These are phyloP conservation scores for Antechinus flavipes DNA, from an alignment of 2,113 vertebrate genomes.

Conservation along the genomic window DNA sequence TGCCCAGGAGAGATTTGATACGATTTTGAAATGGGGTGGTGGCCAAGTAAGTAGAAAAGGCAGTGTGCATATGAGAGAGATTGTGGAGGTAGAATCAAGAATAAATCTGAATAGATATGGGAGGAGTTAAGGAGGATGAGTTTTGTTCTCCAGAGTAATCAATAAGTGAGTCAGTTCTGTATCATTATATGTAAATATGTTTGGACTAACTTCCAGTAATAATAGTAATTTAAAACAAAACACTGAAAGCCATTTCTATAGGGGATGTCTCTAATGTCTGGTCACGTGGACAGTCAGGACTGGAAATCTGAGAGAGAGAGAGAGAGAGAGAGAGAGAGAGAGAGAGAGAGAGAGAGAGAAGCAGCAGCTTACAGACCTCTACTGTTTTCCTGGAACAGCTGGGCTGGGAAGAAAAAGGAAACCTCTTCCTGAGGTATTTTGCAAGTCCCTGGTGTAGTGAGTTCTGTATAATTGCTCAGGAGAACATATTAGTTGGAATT, in stretches of 20 bases:
- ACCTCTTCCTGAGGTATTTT: background rate
- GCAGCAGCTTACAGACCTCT: background rate
- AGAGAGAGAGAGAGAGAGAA: background rate
- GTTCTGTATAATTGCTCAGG: background rate
- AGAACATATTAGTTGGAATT: background rate
- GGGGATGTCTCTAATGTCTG: background rate
- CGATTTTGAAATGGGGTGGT: background rate
- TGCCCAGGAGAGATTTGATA: background rate
- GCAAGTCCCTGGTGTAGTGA: background rate
- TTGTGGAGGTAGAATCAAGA: background rate
- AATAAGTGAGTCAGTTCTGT: background rate
- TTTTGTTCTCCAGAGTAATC: background rate
- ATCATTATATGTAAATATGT: background rate
- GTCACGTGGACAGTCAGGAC: background rate
- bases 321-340: no score
- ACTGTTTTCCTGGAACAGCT: background rate
- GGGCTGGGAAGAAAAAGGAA: slow-evolving; percentile 3
- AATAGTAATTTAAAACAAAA: background rate
- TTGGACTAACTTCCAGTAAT: background rate
- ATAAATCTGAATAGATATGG: background rate
- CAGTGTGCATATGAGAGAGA: background rate
- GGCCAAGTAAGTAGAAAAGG: background rate
- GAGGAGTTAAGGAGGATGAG: background rate
- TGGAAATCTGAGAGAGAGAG: background rate
- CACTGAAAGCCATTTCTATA: background rate